Evolutionary conservation across 1,140 invertebrate genomes (phyloP), one percentile per base, ranked within the genome.

Genomic region (Telenomus remus): DNA sequence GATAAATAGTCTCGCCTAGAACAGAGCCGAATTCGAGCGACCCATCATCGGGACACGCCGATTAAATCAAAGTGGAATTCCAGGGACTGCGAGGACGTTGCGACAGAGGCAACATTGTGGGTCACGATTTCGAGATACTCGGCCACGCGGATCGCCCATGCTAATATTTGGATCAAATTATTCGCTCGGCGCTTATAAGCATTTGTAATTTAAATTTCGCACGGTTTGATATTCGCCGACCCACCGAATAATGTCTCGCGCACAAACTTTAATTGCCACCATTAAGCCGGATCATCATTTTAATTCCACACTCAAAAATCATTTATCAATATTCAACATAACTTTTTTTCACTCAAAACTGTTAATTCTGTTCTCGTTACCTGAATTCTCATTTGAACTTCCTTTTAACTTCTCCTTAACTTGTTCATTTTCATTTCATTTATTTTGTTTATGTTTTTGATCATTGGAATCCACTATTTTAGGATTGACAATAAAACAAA

Each of bases 61-160:
- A 13, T 44, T 53, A 61, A 63, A 53, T 49, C 56, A 55, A 48
- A 48, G 61, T 16, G 6, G 56, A 73, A 66, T 66, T 66, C 46
- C 69, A 13, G 42, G 15, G 49, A 61, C 65, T 47, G 70, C 56
- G 50, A 14, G 14, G 16, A 1, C 4, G 11, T 66, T 74, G 63
- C 61, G 70, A 66, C 55, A 74, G 34, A 74, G 34, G 34, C 37
- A 43, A 74, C 56, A 74, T 56, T 74, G 66, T 37, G 63, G 39
- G 56, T 66, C 70, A 66, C 55, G 56, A 74, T 66, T 66, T 61
- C 63, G 51, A 66, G 70, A 74, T 61, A 61, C 63, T 42, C 37
- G 37, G 37, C 37, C 37, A 27, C 37, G 37, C 37, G 37, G n/a
- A n/a, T n/a, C 27, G 47, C 43, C 50, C 44, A 56, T 50, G 60